phyloP scores from a whole-genome alignment of 2,113 vertebrate species.

The Coptodon rendalli region DNA sequence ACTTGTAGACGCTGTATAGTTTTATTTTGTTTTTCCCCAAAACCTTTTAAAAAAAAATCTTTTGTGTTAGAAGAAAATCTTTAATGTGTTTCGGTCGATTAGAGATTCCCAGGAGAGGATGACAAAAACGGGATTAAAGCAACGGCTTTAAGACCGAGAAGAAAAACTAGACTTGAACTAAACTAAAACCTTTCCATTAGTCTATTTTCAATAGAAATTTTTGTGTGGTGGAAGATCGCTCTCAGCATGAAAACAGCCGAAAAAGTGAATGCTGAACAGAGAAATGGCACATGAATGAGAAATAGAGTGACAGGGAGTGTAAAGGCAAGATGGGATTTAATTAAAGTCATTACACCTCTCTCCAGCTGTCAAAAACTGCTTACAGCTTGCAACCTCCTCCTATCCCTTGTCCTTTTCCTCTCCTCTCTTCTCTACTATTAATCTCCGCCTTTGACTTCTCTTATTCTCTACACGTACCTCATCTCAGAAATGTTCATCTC shows the following conservation, averaged over 20 bases:
- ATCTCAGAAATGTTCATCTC: neutral
- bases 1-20: neutral
- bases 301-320: neutral
- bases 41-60: neutral
- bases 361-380: neutral
- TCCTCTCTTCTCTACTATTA: neutral
- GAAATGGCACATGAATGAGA: neutral
- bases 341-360: conserved; percentile 15
- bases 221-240: neutral
- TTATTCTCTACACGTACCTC: neutral
- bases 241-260: neutral
- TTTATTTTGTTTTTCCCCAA: neutral
- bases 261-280: neutral
- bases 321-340: conserved; percentile 4
- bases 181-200: neutral
- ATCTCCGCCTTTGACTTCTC: neutral
- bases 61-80: neutral
- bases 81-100: neutral
- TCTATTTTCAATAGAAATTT: neutral
- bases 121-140: neutral
- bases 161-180: neutral
- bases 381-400: neutral
- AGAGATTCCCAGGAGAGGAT: neutral
- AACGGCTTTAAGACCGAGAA: neutral
- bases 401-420: neutral